Evolutionary conservation across 2,113 vertebrate species (phyloP).

Genomic region (Spilogale gracilis): DNA sequence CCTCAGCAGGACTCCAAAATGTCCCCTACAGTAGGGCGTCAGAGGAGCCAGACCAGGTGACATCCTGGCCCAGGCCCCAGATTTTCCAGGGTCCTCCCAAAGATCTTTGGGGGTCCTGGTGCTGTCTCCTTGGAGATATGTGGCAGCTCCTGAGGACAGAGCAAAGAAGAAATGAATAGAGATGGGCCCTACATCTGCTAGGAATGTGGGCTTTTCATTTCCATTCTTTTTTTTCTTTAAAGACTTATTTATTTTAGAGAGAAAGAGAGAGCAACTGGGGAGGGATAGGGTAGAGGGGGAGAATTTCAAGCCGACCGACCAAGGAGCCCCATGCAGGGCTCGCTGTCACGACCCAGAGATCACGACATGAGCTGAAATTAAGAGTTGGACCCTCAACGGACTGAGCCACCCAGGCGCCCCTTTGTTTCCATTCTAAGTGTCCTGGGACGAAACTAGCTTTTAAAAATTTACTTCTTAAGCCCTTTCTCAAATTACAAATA

Average conservation of each 20-base stretch:
- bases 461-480: not conserved
- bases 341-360: not conserved
- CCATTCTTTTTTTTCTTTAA: not conserved
- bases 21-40: not conserved
- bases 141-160: not conserved
- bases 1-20: not conserved
- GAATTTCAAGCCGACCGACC: not conserved
- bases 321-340: not conserved
- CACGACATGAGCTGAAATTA: not conserved
- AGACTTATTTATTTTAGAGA: not conserved
- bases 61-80: not conserved
- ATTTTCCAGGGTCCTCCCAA: not conserved
- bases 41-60: not conserved
- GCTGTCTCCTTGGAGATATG: not conserved
- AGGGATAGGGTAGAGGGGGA: not conserved
- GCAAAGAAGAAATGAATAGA: not conserved
- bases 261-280: not conserved
- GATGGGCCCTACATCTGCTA: not conserved
- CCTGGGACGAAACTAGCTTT: not conserved
- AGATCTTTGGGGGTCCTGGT: not conserved
- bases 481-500: not conserved
- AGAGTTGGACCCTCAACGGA: too few species aligned
- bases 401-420: too few species aligned
- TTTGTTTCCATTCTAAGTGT: not conserved
- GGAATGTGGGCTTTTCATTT: not conserved